Base-by-base conservation (phyloP, 2,113 vertebrate genomes). In the Smithornis capensis region DNA sequence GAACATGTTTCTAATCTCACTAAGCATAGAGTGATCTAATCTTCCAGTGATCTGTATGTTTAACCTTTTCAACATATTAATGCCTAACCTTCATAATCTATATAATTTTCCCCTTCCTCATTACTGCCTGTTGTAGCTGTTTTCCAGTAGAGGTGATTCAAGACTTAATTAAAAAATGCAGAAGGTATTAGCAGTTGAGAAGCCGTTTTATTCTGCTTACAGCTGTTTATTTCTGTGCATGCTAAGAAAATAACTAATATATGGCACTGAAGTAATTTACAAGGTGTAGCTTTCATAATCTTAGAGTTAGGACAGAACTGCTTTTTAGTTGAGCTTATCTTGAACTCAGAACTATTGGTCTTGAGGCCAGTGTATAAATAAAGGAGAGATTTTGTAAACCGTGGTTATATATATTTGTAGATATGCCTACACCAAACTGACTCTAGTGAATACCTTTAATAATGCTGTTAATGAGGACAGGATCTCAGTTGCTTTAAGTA, bases 41-140 rank as follows among this genome's bases (percentile, higher is more conserved):
- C 86, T 92, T 80, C 14, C 14, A 47, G 12, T 84, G 53, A 42
- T 80, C 23, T 67, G 7, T 70, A 29, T 56, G 21, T 64, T 80
- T 89, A 57, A 57, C 19, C 12, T 67, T 79, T 92, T 70, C 45
- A 80, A 18, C 14, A 59, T 40, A 4, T 16, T 37, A 63, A 8
- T 83, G 23, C 14, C 31, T 68, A 25, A 52, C 49, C 21, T 91
- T 91, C 14, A 10, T 64, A 83, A 69, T 55, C 25, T 86, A 16
- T 70, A 12, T 55, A 0, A 38, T 44, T 69, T 0, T 0, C 2
- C 10, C 19, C 4, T 4, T 17, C 18, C 29, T 56, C 31, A 12
- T 57, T 82, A 22, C 24, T 77, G 23, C 2, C 17, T 80, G 28
- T 80, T 53, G 31, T 65, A 47, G 40, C 55, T 64, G 21, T 81